Evolutionary conservation across 2,888 invertebrate genomes (phyloP), one percentile per base, ranked within the genome.

Genomic region (Ophraella communa): DNA sequence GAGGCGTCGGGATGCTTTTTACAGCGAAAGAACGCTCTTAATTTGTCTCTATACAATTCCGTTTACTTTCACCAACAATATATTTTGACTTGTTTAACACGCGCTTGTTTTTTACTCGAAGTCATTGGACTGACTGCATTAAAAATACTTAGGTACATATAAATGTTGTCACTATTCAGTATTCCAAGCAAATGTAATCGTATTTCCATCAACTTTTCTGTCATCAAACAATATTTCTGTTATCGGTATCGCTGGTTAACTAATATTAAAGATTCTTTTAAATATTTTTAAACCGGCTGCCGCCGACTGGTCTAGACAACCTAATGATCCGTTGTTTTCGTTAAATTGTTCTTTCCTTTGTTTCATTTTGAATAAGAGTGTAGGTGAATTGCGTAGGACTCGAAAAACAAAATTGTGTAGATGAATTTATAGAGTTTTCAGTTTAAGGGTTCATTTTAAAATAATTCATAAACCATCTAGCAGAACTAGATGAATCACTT

Each of bases 281-380:
- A n/a, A 23, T 39, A 54, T 23, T 51, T 51, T 51, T 24, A 27
- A 23, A 24, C 1, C 7, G 4, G 17, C 20, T 4, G 54, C 21
- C 54, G 39, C 42, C 54, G 1, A 17, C 4, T 7, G 20, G 54
- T 54, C 54, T 54, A 54, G 54, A 54, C 54, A 17, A 5, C 14
- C 14, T 39, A 54, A 54, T 39, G 39, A 54, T 54, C 54, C 54
- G 11, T 21, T 39, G 11, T 23, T 21, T 17, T 45, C 14, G 18
- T 51, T 51, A 7, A 51, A 23, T 27, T 51, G 14, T 17, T 17
- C 24, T 24, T 27, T 27, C 8, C 21, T n/a, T 21, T 45, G 21
- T 21, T 17, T 5, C 39, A 14, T 14, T 17, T 39, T 39, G 2
- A 39, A 39, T 39, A 17, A 14, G 7, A 14, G 39, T 39, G 17